These are phyloP conservation scores for Stegastes partitus DNA, from an alignment of 2,113 vertebrate genomes.

Conservation along the genomic window DNA sequence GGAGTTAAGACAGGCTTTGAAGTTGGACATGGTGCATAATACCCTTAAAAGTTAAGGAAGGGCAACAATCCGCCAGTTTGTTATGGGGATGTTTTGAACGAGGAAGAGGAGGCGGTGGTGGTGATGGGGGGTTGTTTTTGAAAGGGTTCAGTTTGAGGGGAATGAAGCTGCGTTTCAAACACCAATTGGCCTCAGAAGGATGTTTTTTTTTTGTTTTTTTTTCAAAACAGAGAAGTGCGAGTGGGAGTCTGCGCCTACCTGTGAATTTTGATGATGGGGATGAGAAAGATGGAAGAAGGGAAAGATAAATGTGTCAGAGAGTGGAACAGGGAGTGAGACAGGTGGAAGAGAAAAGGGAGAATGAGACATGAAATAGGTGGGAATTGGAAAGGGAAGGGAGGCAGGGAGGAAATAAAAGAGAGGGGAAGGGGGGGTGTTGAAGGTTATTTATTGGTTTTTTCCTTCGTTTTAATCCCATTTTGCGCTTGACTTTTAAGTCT, in stretches of 20 bases:
- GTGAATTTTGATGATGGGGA: slow-evolving; percentile 63
- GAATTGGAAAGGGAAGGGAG: slow-evolving; percentile 55
- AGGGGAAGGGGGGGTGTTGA: slow-evolving; percentile 59
- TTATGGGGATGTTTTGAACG: slow-evolving; percentile 79
- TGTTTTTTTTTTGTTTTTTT: slow-evolving; percentile 46
- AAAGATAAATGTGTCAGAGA: slow-evolving; percentile 56
- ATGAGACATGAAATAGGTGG: slow-evolving; percentile 65
- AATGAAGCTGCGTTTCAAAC: slow-evolving; percentile 79
- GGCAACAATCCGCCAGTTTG: slow-evolving; percentile 79
- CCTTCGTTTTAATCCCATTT: slow-evolving; percentile 86
- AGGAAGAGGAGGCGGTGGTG: slow-evolving; percentile 34
- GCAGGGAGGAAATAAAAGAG: slow-evolving; percentile 58
- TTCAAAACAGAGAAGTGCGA: slow-evolving; percentile 46
- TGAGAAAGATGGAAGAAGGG: slow-evolving; percentile 51
- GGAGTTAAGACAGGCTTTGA: slow-evolving; percentile 89
- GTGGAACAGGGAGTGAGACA: slow-evolving; percentile 54
- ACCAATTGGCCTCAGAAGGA: slow-evolving; percentile 74
- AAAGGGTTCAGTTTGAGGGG: slow-evolving; percentile 81
- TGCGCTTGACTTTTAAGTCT: slow-evolving; percentile 88
- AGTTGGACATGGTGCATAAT: slow-evolving; percentile 84
- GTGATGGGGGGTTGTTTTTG: slow-evolving; percentile 55
- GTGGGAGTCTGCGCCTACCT: slow-evolving; percentile 67
- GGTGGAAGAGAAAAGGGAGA: slow-evolving; percentile 60
- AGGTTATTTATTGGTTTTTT: slow-evolving; percentile 84
- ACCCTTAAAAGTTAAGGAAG: slow-evolving; percentile 78